Conservation (phyloP, 2,888 invertebrate genomes). For the Tetanocera ferruginea region DNA sequence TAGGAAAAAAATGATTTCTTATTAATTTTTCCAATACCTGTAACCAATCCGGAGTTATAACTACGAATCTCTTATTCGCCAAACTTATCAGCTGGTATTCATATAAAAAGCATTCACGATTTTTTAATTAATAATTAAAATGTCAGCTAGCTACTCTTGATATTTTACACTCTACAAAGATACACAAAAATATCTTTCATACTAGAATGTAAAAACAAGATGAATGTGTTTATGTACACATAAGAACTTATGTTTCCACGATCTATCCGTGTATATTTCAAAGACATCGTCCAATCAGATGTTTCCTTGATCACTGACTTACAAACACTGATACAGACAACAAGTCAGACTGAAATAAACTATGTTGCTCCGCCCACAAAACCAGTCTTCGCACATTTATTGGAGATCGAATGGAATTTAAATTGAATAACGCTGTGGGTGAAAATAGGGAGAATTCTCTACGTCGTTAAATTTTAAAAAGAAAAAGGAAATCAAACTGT, state of each 20-base stretch:
- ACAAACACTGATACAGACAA: neutral
- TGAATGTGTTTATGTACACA: neutral
- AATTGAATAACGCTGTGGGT: conserved; percentile 8
- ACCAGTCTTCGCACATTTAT: conserved; percentile 27
- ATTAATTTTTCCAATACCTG: too few relatives aligned
- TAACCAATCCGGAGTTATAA: too few relatives aligned
- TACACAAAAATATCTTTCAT: neutral
- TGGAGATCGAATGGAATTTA: conserved; percentile 28
- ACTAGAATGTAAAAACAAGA: neutral
- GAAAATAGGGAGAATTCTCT: neutral
- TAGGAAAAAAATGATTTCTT: too few relatives aligned
- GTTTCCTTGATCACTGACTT: neutral
- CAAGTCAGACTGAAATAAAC: neutral
- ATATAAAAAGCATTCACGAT: too few relatives aligned
- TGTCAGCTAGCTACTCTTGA: too few relatives aligned
- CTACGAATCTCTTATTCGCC: too few relatives aligned
- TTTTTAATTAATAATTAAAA: too few relatives aligned
- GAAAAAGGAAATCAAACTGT: neutral
- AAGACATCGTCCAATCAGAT: conserved; percentile 1
- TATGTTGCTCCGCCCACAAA: conserved; percentile 14
- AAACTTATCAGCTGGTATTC: too few relatives aligned
- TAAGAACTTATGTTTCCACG: too few relatives aligned
- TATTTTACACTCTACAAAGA: too few relatives aligned
- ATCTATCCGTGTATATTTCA: too few relatives aligned
- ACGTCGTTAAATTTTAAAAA: neutral